phyloP scores from a whole-genome alignment of 2,888 invertebrate genomes.

The Ophioninae sp. region DNA sequence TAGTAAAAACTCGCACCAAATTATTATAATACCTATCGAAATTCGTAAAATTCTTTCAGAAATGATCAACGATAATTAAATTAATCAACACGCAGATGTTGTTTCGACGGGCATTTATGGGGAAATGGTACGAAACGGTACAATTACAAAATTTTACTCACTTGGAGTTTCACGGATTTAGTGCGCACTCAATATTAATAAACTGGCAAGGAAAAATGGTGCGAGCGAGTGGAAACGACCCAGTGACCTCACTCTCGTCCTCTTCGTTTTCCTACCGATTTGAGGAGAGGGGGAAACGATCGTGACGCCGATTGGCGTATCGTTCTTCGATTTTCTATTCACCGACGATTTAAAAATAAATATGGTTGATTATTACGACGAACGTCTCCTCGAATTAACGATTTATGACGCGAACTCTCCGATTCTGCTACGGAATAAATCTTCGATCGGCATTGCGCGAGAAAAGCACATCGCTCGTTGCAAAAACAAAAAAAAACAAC shows the following conservation, averaged over 20 bases:
- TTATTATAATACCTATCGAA: not conserved
- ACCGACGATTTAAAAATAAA: not conserved
- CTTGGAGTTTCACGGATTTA: not conserved
- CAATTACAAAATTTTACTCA: not conserved
- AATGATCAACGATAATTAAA: not conserved
- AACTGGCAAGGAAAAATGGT: not conserved
- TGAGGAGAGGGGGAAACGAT: not conserved
- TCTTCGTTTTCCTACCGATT: not conserved
- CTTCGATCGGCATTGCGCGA: not conserved
- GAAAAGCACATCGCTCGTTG: not conserved
- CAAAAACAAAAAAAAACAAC: not conserved
- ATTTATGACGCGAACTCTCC: not conserved
- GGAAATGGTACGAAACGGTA: not conserved
- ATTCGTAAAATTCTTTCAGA: not conserved
- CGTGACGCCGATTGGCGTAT: not conserved
- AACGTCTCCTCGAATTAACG: not conserved
- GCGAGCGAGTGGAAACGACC: not conserved
- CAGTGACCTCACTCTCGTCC: not conserved
- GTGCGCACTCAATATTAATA: not conserved
- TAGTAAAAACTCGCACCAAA: not conserved
- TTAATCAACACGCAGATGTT: not conserved
- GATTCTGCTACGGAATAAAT: not conserved
- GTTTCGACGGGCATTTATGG: not conserved
- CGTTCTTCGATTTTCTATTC: not conserved
- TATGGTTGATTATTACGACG: not conserved